Conservation (phyloP, 2,888 invertebrate species). For the Leucophenga maculata region DNA sequence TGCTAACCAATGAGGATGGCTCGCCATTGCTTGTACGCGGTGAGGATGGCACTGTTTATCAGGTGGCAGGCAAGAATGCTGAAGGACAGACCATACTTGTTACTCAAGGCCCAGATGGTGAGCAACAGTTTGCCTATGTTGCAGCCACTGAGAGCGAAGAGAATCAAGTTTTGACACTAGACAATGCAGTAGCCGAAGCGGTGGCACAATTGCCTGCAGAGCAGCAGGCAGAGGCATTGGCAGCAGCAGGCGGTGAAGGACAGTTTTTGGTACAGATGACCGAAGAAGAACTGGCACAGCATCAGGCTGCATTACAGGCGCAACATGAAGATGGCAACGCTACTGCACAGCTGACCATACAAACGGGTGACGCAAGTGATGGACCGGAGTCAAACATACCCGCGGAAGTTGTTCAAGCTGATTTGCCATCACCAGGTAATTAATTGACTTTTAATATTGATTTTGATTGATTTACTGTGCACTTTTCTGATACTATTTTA, state of each 20-base stretch:
- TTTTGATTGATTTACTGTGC: too few relatives aligned
- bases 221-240: constrained; percentile 62
- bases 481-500: neutral
- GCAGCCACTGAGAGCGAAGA: constrained; percentile 77
- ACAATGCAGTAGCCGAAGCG: constrained; percentile 71
- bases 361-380: constrained; percentile 65
- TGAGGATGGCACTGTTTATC: constrained; percentile 80
- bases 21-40: constrained; percentile 85
- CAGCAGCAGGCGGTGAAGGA: constrained; percentile 56
- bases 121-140: constrained; percentile 81
- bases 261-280: constrained; percentile 69
- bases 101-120: constrained; percentile 82
- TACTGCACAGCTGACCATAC: constrained; percentile 53
- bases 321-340: constrained; percentile 5
- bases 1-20: constrained; percentile 75
- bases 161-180: constrained; percentile 72
- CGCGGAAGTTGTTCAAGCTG: constrained; percentile 88
- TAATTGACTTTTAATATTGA: neutral
- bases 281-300: constrained; percentile 66
- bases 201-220: constrained; percentile 69
- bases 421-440: constrained; percentile 86
- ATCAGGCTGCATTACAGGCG: constrained; percentile 57
- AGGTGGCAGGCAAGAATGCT: constrained; percentile 86
- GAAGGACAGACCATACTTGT: constrained; percentile 84
- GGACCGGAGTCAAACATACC: constrained; percentile 84